Evolutionary conservation across 2,888 invertebrate genomes (phyloP).

Genomic region (Polyommatus iphigenia): DNA sequence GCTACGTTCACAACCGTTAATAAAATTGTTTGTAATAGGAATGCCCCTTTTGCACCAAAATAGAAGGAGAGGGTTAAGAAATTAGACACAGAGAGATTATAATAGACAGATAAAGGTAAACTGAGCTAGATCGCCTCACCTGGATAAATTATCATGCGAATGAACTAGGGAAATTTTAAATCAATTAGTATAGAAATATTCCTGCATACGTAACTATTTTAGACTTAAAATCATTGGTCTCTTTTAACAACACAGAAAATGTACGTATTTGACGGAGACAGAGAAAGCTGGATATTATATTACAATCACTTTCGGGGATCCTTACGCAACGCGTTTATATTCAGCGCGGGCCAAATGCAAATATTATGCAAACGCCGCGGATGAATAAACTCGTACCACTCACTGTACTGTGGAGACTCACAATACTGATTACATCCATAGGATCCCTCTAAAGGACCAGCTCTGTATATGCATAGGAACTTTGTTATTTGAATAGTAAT

Average conservation of each 20-base stretch:
- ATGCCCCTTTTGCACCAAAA: too few species aligned
- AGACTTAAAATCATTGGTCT: too few species aligned
- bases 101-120: too few species aligned
- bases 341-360: conserved; percentile 14
- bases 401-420: background rate
- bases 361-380: conserved; percentile 26
- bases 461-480: background rate
- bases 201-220: too few species aligned
- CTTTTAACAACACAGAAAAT: background rate
- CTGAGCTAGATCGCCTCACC: too few species aligned
- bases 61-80: too few species aligned
- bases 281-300: conserved; percentile 22
- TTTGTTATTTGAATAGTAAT: background rate
- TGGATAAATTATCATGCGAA: too few species aligned
- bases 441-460: background rate
- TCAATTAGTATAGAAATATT: too few species aligned
- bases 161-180: too few species aligned
- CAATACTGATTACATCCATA: background rate
- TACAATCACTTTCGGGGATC: conserved; percentile 20
- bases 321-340: conserved; percentile 18
- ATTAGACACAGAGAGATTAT: too few species aligned
- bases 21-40: too few species aligned
- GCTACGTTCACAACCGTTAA: too few species aligned
- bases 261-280: background rate
- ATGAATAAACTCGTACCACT: background rate